These are phyloP conservation scores for Stratiomys singularior DNA, from an alignment of 2,888 invertebrate genomes.

Conservation along the genomic window DNA sequence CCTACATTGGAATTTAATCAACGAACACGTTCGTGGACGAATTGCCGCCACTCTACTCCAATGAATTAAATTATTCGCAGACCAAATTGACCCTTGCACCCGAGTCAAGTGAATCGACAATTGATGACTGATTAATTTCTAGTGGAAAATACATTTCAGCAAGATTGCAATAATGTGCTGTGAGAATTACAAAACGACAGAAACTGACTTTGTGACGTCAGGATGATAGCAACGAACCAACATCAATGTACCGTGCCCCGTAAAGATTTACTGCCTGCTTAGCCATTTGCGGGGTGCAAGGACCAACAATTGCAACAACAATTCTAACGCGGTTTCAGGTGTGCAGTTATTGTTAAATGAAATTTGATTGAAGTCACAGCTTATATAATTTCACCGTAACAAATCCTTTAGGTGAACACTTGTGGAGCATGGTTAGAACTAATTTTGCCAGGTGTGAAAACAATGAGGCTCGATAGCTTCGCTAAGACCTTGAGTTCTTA, in stretches of 20 bases:
- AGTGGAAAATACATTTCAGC: conserved; percentile 12
- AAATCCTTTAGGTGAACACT: background rate
- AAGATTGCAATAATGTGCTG: background rate
- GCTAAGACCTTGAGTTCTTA: background rate
- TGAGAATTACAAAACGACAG: background rate
- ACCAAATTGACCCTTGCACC: conserved; percentile 31
- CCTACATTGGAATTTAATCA: too few relatives aligned
- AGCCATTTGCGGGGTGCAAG: too few relatives aligned
- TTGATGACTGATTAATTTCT: conserved; percentile 31
- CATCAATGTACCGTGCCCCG: conserved; percentile 2
- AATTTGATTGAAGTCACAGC: background rate
- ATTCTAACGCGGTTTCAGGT: conserved; percentile 17
- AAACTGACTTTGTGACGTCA: background rate
- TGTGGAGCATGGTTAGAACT: background rate
- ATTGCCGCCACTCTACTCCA: background rate
- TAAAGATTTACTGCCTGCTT: background rate
- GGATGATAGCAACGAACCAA: background rate
- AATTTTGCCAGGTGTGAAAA: background rate
- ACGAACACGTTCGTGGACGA: too few relatives aligned
- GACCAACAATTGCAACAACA: too few relatives aligned
- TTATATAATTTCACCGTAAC: conserved; percentile 22
- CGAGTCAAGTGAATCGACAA: conserved; percentile 8
- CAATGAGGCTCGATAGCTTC: too few relatives aligned
- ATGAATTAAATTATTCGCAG: conserved; percentile 17
- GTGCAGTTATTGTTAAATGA: background rate